Conservation (phyloP, 1,140 invertebrate species). For the Plodia interpunctella region DNA sequence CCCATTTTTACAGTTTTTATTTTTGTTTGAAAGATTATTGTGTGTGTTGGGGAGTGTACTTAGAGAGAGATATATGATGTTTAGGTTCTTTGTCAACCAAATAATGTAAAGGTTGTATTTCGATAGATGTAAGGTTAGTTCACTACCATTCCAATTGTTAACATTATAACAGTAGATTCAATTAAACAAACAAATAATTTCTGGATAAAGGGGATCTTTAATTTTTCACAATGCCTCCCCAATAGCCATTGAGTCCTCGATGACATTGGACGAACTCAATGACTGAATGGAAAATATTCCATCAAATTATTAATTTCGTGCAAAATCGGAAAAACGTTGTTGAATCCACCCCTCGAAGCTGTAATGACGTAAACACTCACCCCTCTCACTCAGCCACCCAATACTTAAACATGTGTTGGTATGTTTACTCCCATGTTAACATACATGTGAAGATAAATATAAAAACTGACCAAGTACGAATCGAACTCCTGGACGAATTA, state of each 20-base stretch:
- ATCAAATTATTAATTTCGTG: background rate
- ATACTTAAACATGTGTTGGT: background rate
- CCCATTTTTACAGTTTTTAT: no score
- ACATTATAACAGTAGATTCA: no score
- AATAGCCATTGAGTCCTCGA: background rate
- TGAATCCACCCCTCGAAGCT: background rate
- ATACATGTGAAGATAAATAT: background rate
- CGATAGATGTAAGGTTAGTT: no score
- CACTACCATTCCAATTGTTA: no score
- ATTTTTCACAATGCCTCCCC: background rate
- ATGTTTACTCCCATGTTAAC: background rate
- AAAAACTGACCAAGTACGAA: background rate
- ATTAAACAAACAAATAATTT: no score
- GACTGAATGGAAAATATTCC: background rate
- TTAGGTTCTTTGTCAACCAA: no score
- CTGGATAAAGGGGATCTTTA: no score
- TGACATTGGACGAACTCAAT: background rate
- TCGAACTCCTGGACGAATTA: no score
- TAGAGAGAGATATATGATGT: no score
- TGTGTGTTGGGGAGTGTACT: no score
- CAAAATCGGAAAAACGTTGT: background rate
- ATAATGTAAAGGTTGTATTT: no score
- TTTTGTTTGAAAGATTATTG: no score
- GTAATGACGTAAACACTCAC: background rate
- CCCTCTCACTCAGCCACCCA: background rate